These are phyloP conservation scores for Echinarachnius parma DNA, from an alignment of 53 echinoderm and acorn worm genomes.

Conservation along the genomic window DNA sequence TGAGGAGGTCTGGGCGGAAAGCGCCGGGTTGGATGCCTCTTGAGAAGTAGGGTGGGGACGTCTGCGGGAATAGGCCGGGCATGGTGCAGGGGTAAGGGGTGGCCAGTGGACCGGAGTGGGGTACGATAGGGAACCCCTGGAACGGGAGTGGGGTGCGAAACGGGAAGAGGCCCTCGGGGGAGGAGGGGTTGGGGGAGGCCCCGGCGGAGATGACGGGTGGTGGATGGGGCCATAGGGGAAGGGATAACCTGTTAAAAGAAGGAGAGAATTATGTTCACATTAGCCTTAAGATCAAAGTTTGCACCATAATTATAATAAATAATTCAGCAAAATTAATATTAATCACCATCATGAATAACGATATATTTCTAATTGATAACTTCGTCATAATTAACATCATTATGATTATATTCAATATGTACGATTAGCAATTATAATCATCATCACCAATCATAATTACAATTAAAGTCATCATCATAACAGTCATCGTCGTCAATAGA, in stretches of 20 bases:
- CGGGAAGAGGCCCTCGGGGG: background rate
- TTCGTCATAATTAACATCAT: too few species aligned
- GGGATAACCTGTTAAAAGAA: slow-evolving; percentile 14
- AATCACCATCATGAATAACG: too few species aligned
- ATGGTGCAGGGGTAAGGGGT: slow-evolving; percentile 25
- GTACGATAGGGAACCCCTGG: background rate
- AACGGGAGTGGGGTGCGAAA: slow-evolving; percentile 4
- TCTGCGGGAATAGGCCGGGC: slow-evolving; percentile 2
- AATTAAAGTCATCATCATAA: too few species aligned
- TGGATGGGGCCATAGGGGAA: slow-evolving; percentile 39
- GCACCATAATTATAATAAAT: too few species aligned
- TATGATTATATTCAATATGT: too few species aligned
- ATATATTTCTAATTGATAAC: too few species aligned
- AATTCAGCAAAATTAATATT: too few species aligned
- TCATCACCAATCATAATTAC: too few species aligned
- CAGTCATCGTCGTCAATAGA: too few species aligned
- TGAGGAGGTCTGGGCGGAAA: slow-evolving; percentile 17
- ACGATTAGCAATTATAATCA: too few species aligned
- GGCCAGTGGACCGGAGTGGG: background rate
- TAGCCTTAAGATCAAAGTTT: too few species aligned
- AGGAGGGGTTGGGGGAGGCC: slow-evolving; percentile 20
- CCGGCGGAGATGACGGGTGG: slow-evolving; percentile 22
- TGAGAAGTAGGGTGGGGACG: background rate
- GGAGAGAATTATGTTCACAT: too few species aligned
- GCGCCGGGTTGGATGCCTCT: background rate